A percentile compares a stretch with the other conserved stretches of the same genome.
Conservation (phyloP, 2,797 vertebrate genomes). For the Yasuhikotakia modesta region DNA sequence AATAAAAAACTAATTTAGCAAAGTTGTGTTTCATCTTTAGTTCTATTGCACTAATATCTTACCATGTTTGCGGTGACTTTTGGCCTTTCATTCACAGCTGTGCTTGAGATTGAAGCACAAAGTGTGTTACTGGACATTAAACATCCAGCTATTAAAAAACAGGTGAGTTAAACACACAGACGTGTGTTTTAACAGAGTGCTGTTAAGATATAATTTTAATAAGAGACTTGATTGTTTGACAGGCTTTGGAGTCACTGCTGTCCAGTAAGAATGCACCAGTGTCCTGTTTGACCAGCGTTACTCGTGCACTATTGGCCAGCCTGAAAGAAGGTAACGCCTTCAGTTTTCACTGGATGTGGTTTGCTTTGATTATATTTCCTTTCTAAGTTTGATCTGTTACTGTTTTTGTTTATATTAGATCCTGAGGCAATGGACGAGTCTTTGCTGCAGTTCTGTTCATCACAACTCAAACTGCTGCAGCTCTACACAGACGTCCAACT, state of each 20-base stretch:
- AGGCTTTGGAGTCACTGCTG: conserved; percentile 93
- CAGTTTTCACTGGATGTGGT: not conserved
- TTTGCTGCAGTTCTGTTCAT: conserved; percentile 86
- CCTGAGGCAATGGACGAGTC: conserved; percentile 85
- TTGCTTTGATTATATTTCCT: conserved; percentile 13
- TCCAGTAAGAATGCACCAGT: conserved; percentile 83
- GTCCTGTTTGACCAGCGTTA: conserved; percentile 84
- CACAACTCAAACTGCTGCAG: conserved; percentile 86
- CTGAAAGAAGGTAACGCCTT: conserved; percentile 82
- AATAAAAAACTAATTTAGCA: not conserved
- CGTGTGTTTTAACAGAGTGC: not conserved
- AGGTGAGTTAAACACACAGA: conserved; percentile 72
- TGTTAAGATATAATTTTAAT: not conserved
- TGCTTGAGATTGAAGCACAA: conserved; percentile 87
- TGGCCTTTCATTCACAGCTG: conserved; percentile 68
- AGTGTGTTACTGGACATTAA: conserved; percentile 90
- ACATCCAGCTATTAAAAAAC: conserved; percentile 93
- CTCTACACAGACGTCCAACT: conserved; percentile 87
- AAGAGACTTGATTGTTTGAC: conserved; percentile 49
- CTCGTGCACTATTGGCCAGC: conserved; percentile 79
- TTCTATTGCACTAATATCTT: not conserved
- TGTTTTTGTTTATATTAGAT: conserved; percentile 71
- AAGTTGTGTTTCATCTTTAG: not conserved
- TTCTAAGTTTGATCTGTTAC: conserved; percentile 25
- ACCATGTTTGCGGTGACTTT: not conserved